These are phyloP conservation scores for Pocillopora verrucosa DNA, from an alignment of 64 coral and sea anemone species.

Conservation along the genomic window DNA sequence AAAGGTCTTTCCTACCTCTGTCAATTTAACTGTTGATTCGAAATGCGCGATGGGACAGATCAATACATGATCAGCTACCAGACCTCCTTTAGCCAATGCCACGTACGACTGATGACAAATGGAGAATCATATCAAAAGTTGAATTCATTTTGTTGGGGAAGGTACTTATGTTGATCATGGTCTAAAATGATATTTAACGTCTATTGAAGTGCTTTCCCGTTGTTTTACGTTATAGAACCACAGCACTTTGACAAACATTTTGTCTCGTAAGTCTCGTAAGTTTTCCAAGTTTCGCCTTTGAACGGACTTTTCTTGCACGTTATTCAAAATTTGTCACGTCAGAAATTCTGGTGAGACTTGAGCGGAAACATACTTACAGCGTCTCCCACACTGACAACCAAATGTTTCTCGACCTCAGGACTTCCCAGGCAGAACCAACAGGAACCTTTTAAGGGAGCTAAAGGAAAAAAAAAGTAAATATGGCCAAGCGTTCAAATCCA, in stretches of 20 bases:
- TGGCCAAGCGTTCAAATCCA: too few relatives aligned
- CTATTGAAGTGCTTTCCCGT: too few relatives aligned
- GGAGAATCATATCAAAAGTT: neutral
- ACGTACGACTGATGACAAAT: slow-evolving; percentile 69
- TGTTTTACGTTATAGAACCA: too few relatives aligned
- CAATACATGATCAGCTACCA: slow-evolving; percentile 83
- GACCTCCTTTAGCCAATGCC: slow-evolving; percentile 91
- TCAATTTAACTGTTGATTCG: slow-evolving; percentile 86
- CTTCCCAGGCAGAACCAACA: slow-evolving; percentile 99
- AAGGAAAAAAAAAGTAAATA: neutral
- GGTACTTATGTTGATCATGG: too few relatives aligned
- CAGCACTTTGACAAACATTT: too few relatives aligned
- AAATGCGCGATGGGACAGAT: slow-evolving; percentile 98
- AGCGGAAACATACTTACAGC: slow-evolving; percentile 50
- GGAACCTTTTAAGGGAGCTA: slow-evolving; percentile 90
- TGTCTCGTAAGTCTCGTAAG: too few relatives aligned
- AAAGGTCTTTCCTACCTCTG: slow-evolving; percentile 58
- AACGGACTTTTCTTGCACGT: neutral
- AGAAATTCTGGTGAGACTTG: too few relatives aligned
- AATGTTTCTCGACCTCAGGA: slow-evolving; percentile 95
- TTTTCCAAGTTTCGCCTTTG: too few relatives aligned
- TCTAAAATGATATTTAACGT: too few relatives aligned
- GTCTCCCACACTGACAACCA: slow-evolving; percentile 91
- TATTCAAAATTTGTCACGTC: too few relatives aligned
- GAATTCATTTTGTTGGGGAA: too few relatives aligned